Conservation (phyloP, 2,113 vertebrate genomes). For the Gavia stellata region DNA sequence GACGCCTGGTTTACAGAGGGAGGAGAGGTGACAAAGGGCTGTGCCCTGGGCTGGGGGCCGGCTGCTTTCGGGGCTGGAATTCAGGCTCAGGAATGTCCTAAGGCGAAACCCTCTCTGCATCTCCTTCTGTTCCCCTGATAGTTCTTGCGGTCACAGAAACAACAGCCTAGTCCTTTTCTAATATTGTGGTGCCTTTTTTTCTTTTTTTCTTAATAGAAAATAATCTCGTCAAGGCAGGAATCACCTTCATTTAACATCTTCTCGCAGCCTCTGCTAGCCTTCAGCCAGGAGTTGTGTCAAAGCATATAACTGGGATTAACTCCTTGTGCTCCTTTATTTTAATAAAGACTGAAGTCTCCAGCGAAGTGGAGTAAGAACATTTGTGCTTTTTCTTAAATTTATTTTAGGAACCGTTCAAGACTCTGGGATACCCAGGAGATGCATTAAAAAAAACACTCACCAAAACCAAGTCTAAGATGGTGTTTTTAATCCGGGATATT, state of each 20-base stretch:
- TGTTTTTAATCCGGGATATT: neutral
- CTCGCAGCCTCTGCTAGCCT: neutral
- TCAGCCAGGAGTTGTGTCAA: neutral
- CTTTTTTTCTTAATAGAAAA: neutral
- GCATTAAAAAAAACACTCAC: neutral
- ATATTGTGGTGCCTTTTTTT: neutral
- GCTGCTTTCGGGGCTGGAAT: constrained; percentile 21
- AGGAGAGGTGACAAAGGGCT: constrained; percentile 38
- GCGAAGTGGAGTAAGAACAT: neutral
- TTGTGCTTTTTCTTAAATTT: neutral
- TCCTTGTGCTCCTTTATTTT: neutral
- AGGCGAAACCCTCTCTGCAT: neutral
- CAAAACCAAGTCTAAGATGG: neutral
- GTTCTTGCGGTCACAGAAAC: neutral
- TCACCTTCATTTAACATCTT: constrained; percentile 21
- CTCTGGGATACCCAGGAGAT: neutral
- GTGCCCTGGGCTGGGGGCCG: neutral
- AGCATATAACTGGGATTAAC: constrained; percentile 5
- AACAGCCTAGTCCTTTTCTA: neutral
- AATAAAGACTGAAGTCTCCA: neutral
- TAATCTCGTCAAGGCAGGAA: constrained; percentile 16
- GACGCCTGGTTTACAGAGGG: neutral
- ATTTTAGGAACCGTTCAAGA: neutral
- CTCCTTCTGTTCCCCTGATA: neutral
- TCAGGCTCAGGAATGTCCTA: constrained; percentile 38